These are phyloP conservation scores for Marmota flaviventris DNA, from an alignment of 2,113 vertebrate genomes.

Conservation along the genomic window DNA sequence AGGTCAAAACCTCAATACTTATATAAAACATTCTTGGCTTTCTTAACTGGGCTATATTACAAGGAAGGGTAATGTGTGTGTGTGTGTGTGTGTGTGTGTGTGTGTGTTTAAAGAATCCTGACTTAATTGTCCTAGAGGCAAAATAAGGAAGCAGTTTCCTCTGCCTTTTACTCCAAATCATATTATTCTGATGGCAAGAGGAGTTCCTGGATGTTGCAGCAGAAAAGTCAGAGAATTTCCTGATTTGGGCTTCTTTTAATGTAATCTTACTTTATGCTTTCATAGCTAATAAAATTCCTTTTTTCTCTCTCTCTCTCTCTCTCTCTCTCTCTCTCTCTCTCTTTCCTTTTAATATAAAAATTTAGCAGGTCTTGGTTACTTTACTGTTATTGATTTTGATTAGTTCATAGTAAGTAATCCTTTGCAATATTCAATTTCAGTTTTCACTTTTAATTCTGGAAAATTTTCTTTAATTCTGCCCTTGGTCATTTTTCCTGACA, in stretches of 20 bases:
- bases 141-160: not conserved
- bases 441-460: slow-evolving; percentile 8
- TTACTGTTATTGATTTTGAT: not conserved
- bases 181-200: not conserved
- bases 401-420: not conserved
- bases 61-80: not conserved
- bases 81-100: not conserved
- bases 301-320: too few relatives aligned
- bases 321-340: not conserved
- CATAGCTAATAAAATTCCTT: not conserved
- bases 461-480: not conserved
- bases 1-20: not conserved
- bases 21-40: not conserved
- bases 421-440: not conserved
- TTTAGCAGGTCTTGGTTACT: not conserved
- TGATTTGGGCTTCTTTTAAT: not conserved
- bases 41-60: not conserved
- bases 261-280: not conserved
- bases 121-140: not conserved
- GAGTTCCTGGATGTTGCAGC: not conserved
- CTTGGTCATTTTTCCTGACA: not conserved
- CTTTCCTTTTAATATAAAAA: slow-evolving; percentile 24
- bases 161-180: not conserved
- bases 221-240: not conserved
- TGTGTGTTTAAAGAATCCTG: not conserved